Percentiles rank a stretch among this genome's conserved stretches.
These are phyloP conservation scores for Notolepis coatsorum DNA, from an alignment of 2,797 vertebrate species.

Conservation along the genomic window DNA sequence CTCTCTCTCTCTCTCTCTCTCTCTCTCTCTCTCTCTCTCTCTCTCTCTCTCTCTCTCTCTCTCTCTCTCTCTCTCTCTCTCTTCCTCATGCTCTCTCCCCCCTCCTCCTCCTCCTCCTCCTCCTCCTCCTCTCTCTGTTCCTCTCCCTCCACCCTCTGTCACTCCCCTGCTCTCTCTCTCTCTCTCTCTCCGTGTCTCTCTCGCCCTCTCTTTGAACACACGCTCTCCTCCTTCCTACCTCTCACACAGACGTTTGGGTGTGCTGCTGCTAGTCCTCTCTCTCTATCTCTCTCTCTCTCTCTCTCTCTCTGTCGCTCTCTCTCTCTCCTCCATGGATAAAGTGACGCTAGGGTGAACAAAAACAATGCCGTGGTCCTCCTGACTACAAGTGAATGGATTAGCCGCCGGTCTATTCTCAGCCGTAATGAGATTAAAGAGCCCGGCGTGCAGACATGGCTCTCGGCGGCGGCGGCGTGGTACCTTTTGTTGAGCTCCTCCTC, in stretches of 20 bases:
- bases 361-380: conserved; percentile 75
- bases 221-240: conserved; percentile 55
- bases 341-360: conserved; percentile 52
- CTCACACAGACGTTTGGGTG: conserved; percentile 67
- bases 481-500: conserved; percentile 74
- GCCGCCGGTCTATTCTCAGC: conserved; percentile 83
- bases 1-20: not conserved
- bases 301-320: not conserved
- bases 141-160: conserved; percentile 35
- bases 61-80: conserved; percentile 23
- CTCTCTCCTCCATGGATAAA: conserved; percentile 38
- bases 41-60: conserved; percentile 26
- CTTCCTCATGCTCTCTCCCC: not conserved
- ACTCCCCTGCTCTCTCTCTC: conserved; percentile 18
- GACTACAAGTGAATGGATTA: conserved; percentile 83
- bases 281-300: conserved; percentile 40
- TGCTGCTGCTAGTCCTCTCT: conserved; percentile 52
- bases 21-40: conserved; percentile 17
- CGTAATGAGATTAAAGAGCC: conserved; percentile 86
- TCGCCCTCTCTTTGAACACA: conserved; percentile 41
- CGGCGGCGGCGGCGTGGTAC: conserved; percentile 71
- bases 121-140: not conserved
- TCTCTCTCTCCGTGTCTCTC: conserved; percentile 3
- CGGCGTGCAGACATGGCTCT: conserved; percentile 78
- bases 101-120: conserved; percentile 15